Percentiles rank a stretch among this genome's conserved stretches.
Conservation (phyloP, 2,113 vertebrate species). For the Lamprotornis superbus region DNA sequence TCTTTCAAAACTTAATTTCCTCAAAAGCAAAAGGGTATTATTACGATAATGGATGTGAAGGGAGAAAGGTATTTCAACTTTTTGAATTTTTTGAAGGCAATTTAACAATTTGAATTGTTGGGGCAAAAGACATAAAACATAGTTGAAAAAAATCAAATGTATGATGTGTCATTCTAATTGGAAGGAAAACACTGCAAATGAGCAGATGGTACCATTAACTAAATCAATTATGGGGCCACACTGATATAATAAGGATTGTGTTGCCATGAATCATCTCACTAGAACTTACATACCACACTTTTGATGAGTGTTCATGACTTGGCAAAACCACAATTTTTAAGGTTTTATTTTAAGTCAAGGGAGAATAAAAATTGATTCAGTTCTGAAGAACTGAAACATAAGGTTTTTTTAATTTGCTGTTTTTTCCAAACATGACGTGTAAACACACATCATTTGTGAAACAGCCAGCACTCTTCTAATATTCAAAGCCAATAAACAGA, state of each 20-base stretch:
- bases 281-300: neutral
- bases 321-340: neutral
- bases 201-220: conserved; percentile 52
- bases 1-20: neutral
- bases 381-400: neutral
- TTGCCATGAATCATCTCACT: conserved; percentile 15
- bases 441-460: neutral
- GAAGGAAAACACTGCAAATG: conserved; percentile 1
- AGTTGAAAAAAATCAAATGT: neutral
- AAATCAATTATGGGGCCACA: neutral
- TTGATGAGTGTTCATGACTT: neutral
- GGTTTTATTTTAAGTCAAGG: neutral
- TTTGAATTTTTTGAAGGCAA: too few species aligned
- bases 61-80: neutral
- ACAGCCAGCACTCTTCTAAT: neutral
- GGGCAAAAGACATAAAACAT: neutral
- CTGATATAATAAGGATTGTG: neutral
- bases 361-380: neutral
- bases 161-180: neutral
- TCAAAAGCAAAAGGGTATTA: neutral
- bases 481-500: neutral
- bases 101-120: too few species aligned
- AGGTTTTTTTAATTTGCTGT: neutral
- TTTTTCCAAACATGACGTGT: neutral
- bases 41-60: neutral